Base-by-base conservation (phyloP, 1,140 invertebrate genomes). In the Babylonia areolata region DNA sequence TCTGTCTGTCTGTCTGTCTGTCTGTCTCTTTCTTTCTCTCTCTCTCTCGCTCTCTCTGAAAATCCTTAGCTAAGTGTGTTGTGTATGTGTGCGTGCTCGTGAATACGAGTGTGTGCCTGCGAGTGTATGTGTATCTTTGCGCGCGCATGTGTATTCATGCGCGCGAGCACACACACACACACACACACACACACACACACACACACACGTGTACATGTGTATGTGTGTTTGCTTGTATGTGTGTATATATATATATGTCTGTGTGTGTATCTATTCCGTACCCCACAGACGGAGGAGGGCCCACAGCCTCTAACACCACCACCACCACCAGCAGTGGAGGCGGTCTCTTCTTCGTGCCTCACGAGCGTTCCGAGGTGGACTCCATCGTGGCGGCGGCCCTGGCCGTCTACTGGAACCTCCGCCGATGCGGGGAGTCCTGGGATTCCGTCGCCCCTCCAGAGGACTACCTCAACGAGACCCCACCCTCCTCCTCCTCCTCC, bases 321-420 rank as follows among this genome's bases (percentile, higher is more conserved):
- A 35, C 31, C 71, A 75, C 23, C 23, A 11, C 71, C 71, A 75
- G 6, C n/a, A 11, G 6, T 12, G 6, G 3, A n/a, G 3, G n/a
- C 46, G 84, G 90, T 33, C 90, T 91, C 58, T 92, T 89, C 86
- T 90, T 91, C 31, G 92, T 94, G 11, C 92, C 93, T 11, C 90
- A 93, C 85, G 87, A 91, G 6, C 85, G 87, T 20, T 89, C 90
- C 28, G 92, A 94, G 81, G 87, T 94, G 15, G 75, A 87, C 37
- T 79, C 80, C 20, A 89, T 94, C 5, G 90, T 93, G 1, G 82
- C 89, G 0, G 81, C 82, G 75, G 91, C 91, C 77, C 91, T 93
- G 2, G 91, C 93, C 75, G 85, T 92, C 35, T 93, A 91, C 88
- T 95, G 91, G 92, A 87, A 90, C 73, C 80, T 82, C 33, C 87